Evolutionary conservation across 1,140 invertebrate genomes (phyloP), one percentile per base, ranked within the genome.

Genomic region (Ostrea edulis): DNA sequence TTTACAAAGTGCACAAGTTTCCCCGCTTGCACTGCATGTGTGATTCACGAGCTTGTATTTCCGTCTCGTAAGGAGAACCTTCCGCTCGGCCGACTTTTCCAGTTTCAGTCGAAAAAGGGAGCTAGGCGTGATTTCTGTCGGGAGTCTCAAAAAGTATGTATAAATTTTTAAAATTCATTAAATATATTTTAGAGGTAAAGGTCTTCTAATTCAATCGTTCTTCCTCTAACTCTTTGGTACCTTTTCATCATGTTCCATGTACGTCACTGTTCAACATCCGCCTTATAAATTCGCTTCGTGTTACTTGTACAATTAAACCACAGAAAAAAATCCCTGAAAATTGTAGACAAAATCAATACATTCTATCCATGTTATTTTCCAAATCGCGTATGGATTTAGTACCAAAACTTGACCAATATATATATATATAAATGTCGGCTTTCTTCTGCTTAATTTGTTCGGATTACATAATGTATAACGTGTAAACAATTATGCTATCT

Each of bases 41-140:
- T 77, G 68, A 77, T 29, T 77, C 68, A 77, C 25, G 25, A 8
- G 25, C 14, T 25, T 44, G 35, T 44, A 12, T 77, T 77, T 77
- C 68, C 68, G 68, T 77, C 29, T 35, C 29, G 22, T 77, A 11
- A 77, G 68, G 3, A 2, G 68, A 12, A 77, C 29, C 25, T 77
- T 77, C 68, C 68, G 68, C 68, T 29, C 35, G 7, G 68, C 29
- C 68, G 68, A 77, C 68, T 8, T 77, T 71, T 77, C 68, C 68
- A 77, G 22, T 29, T 77, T 35, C 25, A 77, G 68, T 25, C 55
- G 68, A 25, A 25, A 14, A 29, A 14, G 12, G 68, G 35, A 35
- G 68, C 12, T 25, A 77, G 65, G 65, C 25, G 58, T 35, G 68
- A 35, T 22, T 35, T 77, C 68, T 29, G 29, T 12, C 68, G 29